Base-by-base conservation (phyloP, 2,888 invertebrate genomes). In the Ornithoptera priamus region DNA sequence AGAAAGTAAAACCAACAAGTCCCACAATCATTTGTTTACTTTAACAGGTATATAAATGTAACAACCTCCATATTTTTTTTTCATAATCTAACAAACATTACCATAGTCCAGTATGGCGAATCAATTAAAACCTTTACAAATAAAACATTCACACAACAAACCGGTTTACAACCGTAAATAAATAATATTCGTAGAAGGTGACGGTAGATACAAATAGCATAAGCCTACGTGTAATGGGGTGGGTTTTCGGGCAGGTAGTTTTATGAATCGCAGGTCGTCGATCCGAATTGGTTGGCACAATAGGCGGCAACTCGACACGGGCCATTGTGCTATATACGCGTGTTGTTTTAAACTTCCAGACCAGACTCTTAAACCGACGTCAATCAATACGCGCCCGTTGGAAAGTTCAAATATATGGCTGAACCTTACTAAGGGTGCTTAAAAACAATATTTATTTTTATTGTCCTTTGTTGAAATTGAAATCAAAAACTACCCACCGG, bases 181-280 rank as follows among this genome's bases (percentile, higher is more conserved):
- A 50, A 50, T 50, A 50, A 50, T 18, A 50, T 18, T 50, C 15
- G 50, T 18, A 5, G 17, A 5, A 4, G 46, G 46, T 22, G 46
- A 46, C 18, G 58, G 71, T 72, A 70, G 78, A 80, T 81, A 81
- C 81, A 82, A 84, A 81, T 81, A 81, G 81, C 81, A 77, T 79
- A 83, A 77, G 80, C 83, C 83, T 82, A 77, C 62, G 78, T 76
- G 75, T 81, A 80, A 83, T 78, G 69, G 86, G 85, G 39, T 10
- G 39, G 10, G 39, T 10, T 39, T 57, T n/a, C 3, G 57, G 57
- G 20, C 10, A 22, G 57, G 84, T 85, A 83, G 85, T 85, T 86
- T 80, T 77, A 78, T 85, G 85, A 88, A 84, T 86, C 84, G 84
- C 83, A 79, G 86, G 84, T 79, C 85, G 78, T 78, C 81, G 85